Evolutionary conservation across 2,797 vertebrate genomes (phyloP).

Genomic region (Rhabdomys pumilio): DNA sequence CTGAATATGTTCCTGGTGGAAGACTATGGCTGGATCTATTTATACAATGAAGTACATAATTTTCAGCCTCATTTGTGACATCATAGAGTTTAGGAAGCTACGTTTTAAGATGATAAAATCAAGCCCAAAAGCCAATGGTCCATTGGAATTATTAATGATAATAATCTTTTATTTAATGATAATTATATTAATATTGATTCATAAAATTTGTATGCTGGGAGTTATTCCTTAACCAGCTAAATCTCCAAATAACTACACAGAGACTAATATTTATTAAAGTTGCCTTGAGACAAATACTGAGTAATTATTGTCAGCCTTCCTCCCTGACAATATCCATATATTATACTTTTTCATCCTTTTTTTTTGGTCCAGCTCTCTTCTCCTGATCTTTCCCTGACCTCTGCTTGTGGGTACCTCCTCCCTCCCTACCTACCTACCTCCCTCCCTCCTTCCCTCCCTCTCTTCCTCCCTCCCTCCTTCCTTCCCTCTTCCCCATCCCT

Average conservation of each 20-base stretch:
- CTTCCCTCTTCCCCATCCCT: no score
- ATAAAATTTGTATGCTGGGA: background rate
- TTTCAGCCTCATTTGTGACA: background rate
- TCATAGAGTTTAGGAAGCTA: background rate
- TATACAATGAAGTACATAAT: background rate
- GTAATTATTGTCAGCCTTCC: background rate
- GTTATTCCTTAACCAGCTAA: background rate
- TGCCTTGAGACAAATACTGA: background rate
- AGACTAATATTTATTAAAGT: background rate
- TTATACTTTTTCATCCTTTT: background rate
- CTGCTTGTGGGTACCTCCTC: no score
- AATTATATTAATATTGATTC: background rate
- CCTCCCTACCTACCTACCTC: accelerated
- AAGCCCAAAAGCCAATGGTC: background rate
- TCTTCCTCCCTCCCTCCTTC: no score
- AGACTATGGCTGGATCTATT: background rate
- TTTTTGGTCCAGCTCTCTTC: background rate
- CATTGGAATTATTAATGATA: background rate
- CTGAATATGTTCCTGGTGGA: background rate
- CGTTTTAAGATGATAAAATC: background rate
- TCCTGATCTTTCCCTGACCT: background rate
- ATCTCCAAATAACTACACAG: background rate
- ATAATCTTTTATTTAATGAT: background rate
- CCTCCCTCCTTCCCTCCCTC: accelerated
- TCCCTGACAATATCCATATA: background rate